Conservation (phyloP, 2,797 vertebrate genomes). For the Leptatherina wallacei region DNA sequence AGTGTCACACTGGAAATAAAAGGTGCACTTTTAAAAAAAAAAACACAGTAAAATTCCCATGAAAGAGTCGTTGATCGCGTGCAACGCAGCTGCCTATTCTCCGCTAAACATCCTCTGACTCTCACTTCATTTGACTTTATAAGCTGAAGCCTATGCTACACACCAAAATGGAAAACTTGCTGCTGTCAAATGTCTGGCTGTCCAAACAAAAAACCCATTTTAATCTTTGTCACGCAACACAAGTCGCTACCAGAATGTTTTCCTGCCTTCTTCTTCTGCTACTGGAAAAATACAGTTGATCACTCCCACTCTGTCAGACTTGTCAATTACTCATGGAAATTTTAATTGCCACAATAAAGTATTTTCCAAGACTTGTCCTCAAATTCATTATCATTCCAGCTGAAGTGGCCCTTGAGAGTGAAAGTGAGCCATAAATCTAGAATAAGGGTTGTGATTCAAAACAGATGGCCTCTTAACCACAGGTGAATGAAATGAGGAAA, state of each 20-base stretch:
- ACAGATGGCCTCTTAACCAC: constrained; percentile 85
- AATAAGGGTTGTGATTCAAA: constrained; percentile 77
- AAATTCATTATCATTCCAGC: constrained; percentile 84
- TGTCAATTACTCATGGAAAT: constrained; percentile 77
- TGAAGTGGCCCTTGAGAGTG: constrained; percentile 66
- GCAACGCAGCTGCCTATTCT: constrained; percentile 3
- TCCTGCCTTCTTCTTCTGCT: constrained; percentile 39
- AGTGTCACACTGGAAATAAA: constrained; percentile 60
- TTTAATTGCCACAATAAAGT: constrained; percentile 80
- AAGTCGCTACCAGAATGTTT: constrained; percentile 63
- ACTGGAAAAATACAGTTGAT: constrained; percentile 45
- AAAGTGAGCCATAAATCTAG: constrained; percentile 77
- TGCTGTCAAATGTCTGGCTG: constrained; percentile 53
- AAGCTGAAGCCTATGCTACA: constrained; percentile 42
- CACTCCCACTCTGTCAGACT: constrained; percentile 64
- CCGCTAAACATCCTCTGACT: constrained; percentile 26
- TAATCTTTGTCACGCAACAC: constrained; percentile 69
- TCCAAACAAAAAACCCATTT: constrained; percentile 62
- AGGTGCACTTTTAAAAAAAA: constrained; percentile 47
- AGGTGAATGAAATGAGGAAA: constrained; percentile 75
- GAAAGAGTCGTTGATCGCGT: constrained; percentile 29
- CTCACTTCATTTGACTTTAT: constrained; percentile 45
- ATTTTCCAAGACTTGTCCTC: constrained; percentile 78
- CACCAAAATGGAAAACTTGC: constrained; percentile 68
- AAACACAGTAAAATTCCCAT: constrained; percentile 29